Base-by-base conservation (phyloP, 2,797 vertebrate genomes). In the Hippocampus kuda region DNA sequence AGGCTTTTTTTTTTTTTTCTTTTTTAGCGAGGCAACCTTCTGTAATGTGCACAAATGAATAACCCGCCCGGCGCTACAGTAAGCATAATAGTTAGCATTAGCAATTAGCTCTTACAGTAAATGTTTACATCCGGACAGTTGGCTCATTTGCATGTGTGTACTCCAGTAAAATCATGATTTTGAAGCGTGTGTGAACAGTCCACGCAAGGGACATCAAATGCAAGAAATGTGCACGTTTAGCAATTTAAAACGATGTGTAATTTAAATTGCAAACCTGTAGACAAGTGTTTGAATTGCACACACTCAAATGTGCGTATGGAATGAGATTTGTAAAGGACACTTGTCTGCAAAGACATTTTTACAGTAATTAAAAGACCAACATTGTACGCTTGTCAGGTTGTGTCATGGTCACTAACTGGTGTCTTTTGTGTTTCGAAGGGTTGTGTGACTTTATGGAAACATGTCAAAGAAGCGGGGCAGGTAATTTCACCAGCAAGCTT, bases 391-490 rank as follows among this genome's bases (percentile, higher is more conserved):
- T 10, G 5, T n/a, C 62, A 24, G 68, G 1, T 46, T 16, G 13
- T 68, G 57, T 61, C 41, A 24, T 26, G 1, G 38, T 65, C 30
- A 59, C 72, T 77, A 64, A 80, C 64, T 65, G 18, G 8, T 57
- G 9, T 34, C 1, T 46, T 16, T 80, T 71, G 79, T 13, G 65
- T 79, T 62, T 81, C 75, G 9, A 81, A 91, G 90, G 77, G 44
- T 72, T 83, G 80, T 78, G 76, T 83, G 89, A 89, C 88, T 89
- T 88, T 88, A 90, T 91, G 90, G 90, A 90, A 93, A 89, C 85
- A 93, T 93, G 92, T 92, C 92, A 81, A 93, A 93, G 89, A 93
- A 93, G 86, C 89, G 91, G 76, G 91, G 89, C 87, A 93, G 92
- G 92, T 93, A 88, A 68, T 90, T 74, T 68, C 56, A 70, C 61